Conservation (phyloP, 2,888 invertebrate species). For the Sacculina carcini region DNA sequence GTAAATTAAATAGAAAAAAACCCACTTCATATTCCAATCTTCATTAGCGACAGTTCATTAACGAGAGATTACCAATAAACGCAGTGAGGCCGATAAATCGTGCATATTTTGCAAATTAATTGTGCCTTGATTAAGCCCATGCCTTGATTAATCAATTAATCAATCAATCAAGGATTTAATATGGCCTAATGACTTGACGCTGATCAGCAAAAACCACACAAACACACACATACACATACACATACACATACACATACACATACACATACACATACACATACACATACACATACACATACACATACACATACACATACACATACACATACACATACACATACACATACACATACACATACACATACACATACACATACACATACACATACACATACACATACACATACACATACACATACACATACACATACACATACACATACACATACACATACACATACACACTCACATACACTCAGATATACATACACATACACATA, state of each 20-base stretch:
- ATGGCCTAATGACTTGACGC: neutral
- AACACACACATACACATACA: neutral
- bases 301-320: neutral
- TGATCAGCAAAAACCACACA: neutral
- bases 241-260: conserved; percentile 3
- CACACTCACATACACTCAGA: too few species aligned
- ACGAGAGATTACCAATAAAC: too few species aligned
- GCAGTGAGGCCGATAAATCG: too few species aligned
- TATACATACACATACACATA: neutral
- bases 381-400: conserved; percentile 1
- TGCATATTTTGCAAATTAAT: too few species aligned
- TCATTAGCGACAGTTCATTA: too few species aligned
- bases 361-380: conserved; percentile 4
- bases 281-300: neutral
- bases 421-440: neutral
- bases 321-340: neutral
- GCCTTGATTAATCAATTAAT: neutral
- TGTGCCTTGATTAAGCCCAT: too few species aligned
- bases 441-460: neutral
- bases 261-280: neutral
- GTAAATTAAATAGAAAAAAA: too few species aligned
- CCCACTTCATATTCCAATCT: too few species aligned
- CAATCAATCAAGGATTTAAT: neutral
- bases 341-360: neutral
- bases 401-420: neutral